phyloP scores from a whole-genome alignment of 2,888 invertebrate genomes.

The Colletes collaris region DNA sequence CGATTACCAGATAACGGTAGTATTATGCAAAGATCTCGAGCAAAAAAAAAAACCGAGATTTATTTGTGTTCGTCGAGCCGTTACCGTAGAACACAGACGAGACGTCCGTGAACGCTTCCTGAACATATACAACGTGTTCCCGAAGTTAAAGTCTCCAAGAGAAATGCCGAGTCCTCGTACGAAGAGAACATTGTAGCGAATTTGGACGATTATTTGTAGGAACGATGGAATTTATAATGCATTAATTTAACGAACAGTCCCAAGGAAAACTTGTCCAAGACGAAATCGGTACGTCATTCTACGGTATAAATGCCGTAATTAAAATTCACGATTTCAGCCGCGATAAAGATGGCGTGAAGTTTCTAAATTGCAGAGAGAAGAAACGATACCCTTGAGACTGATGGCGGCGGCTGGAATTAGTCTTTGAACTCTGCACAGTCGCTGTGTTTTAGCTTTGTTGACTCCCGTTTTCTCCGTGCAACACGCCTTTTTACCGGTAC shows the following conservation, averaged over 20 bases:
- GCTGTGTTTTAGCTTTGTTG: neutral
- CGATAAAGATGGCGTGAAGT: neutral
- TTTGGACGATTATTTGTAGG: neutral
- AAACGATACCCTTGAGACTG: neutral
- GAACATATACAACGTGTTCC: neutral
- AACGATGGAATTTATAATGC: neutral
- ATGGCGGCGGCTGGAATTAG: too few species aligned
- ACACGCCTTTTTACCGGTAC: too few species aligned
- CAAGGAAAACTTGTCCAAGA: conserved; percentile 25
- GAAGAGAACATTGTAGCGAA: neutral
- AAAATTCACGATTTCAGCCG: neutral
- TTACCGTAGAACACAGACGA: neutral
- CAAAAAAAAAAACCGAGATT: neutral
- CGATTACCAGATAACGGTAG: neutral
- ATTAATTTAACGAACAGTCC: neutral
- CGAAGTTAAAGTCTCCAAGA: neutral
- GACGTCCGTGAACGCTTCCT: conserved; percentile 1
- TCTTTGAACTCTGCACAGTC: neutral
- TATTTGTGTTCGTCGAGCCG: neutral
- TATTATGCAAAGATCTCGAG: neutral
- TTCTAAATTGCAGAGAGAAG: too few species aligned
- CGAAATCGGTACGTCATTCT: neutral
- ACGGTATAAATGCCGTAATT: conserved; percentile 3
- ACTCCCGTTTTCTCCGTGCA: neutral
- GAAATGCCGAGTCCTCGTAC: neutral